These are phyloP conservation scores for Grallaria varia DNA, from an alignment of 2,113 vertebrate genomes.

Conservation along the genomic window DNA sequence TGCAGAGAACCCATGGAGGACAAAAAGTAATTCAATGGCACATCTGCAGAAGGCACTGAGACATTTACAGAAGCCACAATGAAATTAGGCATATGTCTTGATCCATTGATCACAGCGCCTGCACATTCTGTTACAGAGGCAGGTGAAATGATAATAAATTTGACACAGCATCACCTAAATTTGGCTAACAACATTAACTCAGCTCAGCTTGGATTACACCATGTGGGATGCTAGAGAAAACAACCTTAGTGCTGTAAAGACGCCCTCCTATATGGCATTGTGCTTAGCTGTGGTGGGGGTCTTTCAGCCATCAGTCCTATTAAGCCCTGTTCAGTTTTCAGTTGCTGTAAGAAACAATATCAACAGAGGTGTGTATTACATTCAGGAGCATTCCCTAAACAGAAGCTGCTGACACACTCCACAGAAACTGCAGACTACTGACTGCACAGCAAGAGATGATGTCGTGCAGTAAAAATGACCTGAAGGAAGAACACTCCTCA, in stretches of 20 bases:
- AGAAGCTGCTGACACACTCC: not conserved
- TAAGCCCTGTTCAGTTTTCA: not conserved
- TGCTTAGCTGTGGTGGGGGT: not conserved
- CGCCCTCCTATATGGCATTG: not conserved
- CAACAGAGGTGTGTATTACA: not conserved
- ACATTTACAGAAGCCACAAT: not conserved
- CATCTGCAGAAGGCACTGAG: not conserved
- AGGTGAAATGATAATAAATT: conserved; percentile 42
- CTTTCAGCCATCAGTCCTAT: not conserved
- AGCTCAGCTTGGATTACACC: not conserved
- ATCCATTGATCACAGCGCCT: conserved; percentile 11
- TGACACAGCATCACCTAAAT: conserved; percentile 25
- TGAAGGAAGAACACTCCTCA: not conserved
- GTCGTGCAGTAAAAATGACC: not conserved
- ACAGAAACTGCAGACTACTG: not conserved
- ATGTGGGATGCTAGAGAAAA: not conserved
- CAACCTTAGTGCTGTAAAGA: not conserved
- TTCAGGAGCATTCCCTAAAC: not conserved
- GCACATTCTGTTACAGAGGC: not conserved
- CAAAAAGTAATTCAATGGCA: not conserved
- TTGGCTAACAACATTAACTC: conserved; percentile 23
- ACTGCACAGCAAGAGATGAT: not conserved
- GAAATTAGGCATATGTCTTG: conserved; percentile 4
- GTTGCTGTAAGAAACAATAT: not conserved
- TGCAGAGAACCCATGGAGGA: not conserved